Base-by-base conservation (phyloP, 2,113 vertebrate species). In the Chlamydotis undulata region DNA sequence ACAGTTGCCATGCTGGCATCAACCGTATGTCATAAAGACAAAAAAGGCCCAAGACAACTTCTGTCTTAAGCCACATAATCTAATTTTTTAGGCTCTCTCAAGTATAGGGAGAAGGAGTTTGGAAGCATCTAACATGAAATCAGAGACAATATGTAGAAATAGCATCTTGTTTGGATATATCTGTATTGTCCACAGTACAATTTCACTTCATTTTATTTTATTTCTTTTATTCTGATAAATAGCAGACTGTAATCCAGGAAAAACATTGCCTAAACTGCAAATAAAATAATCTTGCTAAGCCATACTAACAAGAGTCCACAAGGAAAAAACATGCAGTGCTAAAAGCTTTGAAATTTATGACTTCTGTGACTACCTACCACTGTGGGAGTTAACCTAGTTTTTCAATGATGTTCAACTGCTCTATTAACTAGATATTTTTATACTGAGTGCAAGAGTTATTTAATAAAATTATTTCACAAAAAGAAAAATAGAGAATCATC, bases 261-360 rank as follows among this genome's bases (percentile, higher is more conserved):
- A 74, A 70, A 9, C 24, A 68, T 3, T 67, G 37, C 12, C 37
- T 74, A 84, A 73, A 63, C 23, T 55, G 55, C 63, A 90, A 90
- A 73, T 80, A 93, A 86, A 92, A 82, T 26, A 92, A 65, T 74
- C 64, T 47, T 65, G 37, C 56, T 92, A 90, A 83, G 24, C 22
- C 71, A 77, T 19, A 86, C 67, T 65, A 90, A 83, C 7, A 0
- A 83, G 24, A 69, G 75, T 73, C 31, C 63, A 67, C 45, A 63
- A 80, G 76, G 59, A 83, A 88, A 92, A 92, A 93, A 64, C 26
- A 85, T 14, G 50, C 50, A 11, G 0, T 65, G 35, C 28, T 45
- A 80, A 90, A 96, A 88, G 79, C 95, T 95, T 94, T 97, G 80
- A 92, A 94, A 93, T 94, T 61, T 90, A 86, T 94, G 6, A 90